Conservation (phyloP, 2,797 vertebrate species). For the Antrozous pallidus region DNA sequence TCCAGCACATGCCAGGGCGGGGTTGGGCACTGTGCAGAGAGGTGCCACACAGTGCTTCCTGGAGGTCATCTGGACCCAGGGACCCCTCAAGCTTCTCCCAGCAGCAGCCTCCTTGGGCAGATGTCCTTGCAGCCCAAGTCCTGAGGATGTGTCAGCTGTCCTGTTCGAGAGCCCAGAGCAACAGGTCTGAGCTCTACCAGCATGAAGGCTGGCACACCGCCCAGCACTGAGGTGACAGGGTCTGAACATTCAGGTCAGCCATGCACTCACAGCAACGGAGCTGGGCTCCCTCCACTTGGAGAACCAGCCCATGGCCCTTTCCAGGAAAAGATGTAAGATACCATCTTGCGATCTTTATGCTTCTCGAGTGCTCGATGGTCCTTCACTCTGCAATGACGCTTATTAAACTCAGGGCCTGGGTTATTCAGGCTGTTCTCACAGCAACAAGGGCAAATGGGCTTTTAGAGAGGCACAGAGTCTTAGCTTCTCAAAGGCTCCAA, state of each 20-base stretch:
- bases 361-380: neutral
- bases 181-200: neutral
- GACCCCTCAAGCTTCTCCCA: neutral
- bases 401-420: neutral
- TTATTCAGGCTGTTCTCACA: neutral
- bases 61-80: neutral
- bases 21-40: neutral
- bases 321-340: neutral
- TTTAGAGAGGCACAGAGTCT: neutral
- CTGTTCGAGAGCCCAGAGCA: neutral
- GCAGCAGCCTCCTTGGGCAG: neutral
- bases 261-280: neutral
- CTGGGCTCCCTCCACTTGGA: neutral
- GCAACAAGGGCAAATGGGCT: too few species aligned
- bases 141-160: neutral
- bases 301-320: neutral
- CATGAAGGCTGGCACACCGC: fast-evolving
- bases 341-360: neutral
- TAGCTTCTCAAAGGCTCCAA: neutral
- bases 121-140: neutral
- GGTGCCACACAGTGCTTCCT: neutral
- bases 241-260: neutral
- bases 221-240: neutral
- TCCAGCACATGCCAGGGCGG: neutral
- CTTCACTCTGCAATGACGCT: neutral